A percentile compares a stretch with the other conserved stretches of the same genome.
These are phyloP conservation scores for Mythimna loreyi DNA, from an alignment of 2,888 invertebrate genomes.

Conservation along the genomic window DNA sequence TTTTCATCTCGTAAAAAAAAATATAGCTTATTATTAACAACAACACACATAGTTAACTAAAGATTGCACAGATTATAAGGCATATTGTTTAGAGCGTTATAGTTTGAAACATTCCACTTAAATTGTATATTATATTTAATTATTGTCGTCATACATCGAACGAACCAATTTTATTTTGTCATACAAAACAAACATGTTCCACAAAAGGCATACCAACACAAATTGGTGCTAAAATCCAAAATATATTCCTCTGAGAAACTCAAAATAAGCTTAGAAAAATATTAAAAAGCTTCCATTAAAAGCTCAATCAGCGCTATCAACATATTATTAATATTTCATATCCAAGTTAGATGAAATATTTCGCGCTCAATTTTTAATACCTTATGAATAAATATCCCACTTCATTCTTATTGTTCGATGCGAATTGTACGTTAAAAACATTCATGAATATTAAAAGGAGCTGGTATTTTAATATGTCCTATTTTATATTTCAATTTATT, in stretches of 20 bases:
- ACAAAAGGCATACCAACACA: neutral
- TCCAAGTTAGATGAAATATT: constrained; percentile 53
- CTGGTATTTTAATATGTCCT: neutral
- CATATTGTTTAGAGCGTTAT: too few species aligned
- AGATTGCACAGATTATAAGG: too few species aligned
- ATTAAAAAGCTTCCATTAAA: constrained; percentile 19
- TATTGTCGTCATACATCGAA: too few species aligned
- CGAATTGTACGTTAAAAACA: constrained; percentile 24
- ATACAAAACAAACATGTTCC: neutral
- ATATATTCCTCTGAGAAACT: constrained; percentile 11
- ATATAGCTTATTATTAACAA: too few species aligned
- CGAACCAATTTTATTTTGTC: too few species aligned
- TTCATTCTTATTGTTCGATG: constrained; percentile 44
- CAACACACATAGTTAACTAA: too few species aligned
- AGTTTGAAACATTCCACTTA: too few species aligned
- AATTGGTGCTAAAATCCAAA: neutral
- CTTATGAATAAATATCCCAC: constrained; percentile 41
- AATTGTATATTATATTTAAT: too few species aligned
- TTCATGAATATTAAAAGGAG: constrained; percentile 43
- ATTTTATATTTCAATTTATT: constrained; percentile 1
- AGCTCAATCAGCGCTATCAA: constrained; percentile 49
- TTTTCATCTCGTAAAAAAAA: too few species aligned
- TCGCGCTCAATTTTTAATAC: constrained; percentile 34
- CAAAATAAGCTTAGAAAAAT: constrained; percentile 16
- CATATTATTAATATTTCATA: constrained; percentile 52